Evolutionary conservation across 2,113 vertebrate genomes (phyloP), one percentile per base, ranked within the genome.

Genomic region (Hoplias malabaricus): DNA sequence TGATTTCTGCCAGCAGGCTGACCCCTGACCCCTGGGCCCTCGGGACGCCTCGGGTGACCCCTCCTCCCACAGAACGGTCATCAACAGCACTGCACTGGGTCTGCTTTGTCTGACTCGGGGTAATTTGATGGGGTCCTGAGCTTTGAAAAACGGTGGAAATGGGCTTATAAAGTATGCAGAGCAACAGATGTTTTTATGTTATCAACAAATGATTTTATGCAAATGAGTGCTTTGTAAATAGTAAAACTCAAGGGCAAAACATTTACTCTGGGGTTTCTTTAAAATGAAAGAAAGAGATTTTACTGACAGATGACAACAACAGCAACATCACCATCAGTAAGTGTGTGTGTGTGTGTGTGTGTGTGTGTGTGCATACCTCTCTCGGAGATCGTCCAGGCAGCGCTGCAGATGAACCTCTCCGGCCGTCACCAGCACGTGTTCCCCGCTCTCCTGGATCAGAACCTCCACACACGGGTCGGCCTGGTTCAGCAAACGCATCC

Each of bases 331-430:
- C n/a, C n/a, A n/a, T n/a, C n/a, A n/a, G n/a, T n/a, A n/a, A n/a
- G n/a, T n/a, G 1, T 29, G 38, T 71, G 59, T 53, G 42, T 46
- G 38, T 34, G 27, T 57, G 42, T 70, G 56, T 57, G 23, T 34
- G 27, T 40, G 9, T 31, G 21, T 23, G 25, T 13, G 62, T 53
- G 2, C 81, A 78, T 23, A 99, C 98, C 96, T 94, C 74, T 97
- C 92, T 84, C 87, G 90, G 75, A 99, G 90, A 92, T 99, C 98
- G 62, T 99, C 96, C 85, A 99, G 90, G 86, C 98, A 99, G 53
- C 96, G 96, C 53, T 99, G 98, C 19, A 99, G 95, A 82, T 99
- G 97, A 82, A 99, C 96, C 84, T 99, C 97, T 66, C 97, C 98
- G 0, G 96, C 98, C 0, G 98, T 98, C 80, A 99, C 91, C 68